These are phyloP conservation scores for Argyrosomus regius DNA, from an alignment of 2,797 vertebrate species.

Conservation along the genomic window DNA sequence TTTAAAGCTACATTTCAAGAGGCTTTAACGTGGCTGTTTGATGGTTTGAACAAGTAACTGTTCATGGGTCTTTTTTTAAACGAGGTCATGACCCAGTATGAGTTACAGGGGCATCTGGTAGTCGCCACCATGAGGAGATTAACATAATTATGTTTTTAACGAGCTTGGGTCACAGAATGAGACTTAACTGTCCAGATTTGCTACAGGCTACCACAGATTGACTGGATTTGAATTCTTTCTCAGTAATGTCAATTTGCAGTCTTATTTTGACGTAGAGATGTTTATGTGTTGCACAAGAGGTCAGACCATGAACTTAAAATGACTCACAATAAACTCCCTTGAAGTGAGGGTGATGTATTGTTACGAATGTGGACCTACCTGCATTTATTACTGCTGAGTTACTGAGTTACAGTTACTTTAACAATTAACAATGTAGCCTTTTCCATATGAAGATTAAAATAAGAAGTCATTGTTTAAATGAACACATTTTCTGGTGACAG, in stretches of 20 bases:
- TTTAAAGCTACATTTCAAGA: no score
- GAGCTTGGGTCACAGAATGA: constrained; percentile 19
- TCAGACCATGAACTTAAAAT: not conserved
- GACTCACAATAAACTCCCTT: not conserved
- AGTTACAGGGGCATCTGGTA: constrained; percentile 48
- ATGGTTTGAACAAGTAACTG: not conserved
- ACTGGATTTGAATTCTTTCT: not conserved
- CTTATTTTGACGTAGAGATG: not conserved
- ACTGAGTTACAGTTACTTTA: constrained; percentile 9
- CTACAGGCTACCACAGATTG: not conserved
- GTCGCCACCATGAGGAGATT: constrained; percentile 51
- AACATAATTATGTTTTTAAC: constrained; percentile 63
- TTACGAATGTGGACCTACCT: not conserved
- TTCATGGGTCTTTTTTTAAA: constrained; percentile 18
- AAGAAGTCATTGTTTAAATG: not conserved
- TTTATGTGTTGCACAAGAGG: not conserved
- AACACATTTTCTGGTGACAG: no score
- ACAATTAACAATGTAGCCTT: not conserved
- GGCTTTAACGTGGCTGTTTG: not conserved
- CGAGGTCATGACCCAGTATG: constrained; percentile 53
- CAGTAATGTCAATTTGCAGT: not conserved
- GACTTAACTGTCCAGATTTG: constrained; percentile 3
- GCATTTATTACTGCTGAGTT: not conserved
- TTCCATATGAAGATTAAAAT: not conserved
- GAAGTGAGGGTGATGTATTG: not conserved